phyloP scores from a whole-genome alignment of 1,140 invertebrate species.

The Lineus longissimus region DNA sequence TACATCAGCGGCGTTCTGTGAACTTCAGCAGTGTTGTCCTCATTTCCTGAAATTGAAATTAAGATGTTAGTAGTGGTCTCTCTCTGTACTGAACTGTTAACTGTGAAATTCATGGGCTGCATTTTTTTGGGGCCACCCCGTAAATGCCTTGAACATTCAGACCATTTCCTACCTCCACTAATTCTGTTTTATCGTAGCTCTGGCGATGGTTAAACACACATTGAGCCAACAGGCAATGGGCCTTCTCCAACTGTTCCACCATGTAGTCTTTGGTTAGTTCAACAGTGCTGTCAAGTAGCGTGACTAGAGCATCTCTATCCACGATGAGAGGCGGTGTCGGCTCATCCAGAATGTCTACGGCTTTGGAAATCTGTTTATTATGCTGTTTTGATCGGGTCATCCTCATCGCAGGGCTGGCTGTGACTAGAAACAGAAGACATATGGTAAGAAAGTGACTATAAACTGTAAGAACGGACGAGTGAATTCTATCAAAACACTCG shows the following conservation, averaged over 20 bases:
- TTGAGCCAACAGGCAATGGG: conserved; percentile 46
- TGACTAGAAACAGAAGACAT: background rate
- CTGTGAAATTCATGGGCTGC: background rate
- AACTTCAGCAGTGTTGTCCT: conserved; percentile 14
- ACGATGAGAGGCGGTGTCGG: conserved; percentile 13
- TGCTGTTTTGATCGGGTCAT: conserved; percentile 25
- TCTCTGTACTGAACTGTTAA: no score
- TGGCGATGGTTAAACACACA: conserved; percentile 42
- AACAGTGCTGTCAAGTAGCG: conserved; percentile 40
- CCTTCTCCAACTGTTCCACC: conserved; percentile 44
- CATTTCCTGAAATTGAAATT: conserved; percentile 17
- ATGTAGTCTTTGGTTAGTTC: conserved; percentile 35
- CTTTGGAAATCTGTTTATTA: conserved; percentile 25
- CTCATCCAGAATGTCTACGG: conserved; percentile 24
- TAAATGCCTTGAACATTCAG: no score
- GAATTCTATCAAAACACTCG: no score
- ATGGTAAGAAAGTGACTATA: background rate
- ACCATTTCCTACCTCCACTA: conserved; percentile 32
- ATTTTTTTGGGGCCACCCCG: no score
- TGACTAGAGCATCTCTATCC: conserved; percentile 22
- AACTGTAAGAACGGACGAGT: background rate
- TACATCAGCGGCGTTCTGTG: conserved; percentile 3
- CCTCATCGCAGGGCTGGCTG: conserved; percentile 17
- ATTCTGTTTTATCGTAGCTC: conserved; percentile 36
- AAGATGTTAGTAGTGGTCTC: conserved; percentile 4